Evolutionary conservation across 2,888 invertebrate genomes (phyloP).

Genomic region (Carterocephalus palaemon): DNA sequence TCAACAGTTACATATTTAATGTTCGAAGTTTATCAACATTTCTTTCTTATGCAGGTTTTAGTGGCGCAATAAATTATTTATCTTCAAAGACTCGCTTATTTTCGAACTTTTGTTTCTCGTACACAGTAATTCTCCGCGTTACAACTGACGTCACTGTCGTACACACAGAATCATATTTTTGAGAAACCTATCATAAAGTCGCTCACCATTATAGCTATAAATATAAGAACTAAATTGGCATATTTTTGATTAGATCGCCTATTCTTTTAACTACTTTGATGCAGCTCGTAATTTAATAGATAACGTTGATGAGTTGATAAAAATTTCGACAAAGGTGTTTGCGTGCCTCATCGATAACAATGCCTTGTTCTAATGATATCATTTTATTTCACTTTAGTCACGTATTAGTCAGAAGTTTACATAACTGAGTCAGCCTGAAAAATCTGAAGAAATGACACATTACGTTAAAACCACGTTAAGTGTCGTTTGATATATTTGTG

Average conservation of each 20-base stretch:
- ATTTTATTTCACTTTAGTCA: constrained; percentile 49
- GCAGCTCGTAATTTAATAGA: constrained; percentile 42
- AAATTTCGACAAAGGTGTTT: constrained; percentile 48
- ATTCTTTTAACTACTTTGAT: constrained; percentile 20
- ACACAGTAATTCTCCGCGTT: constrained; percentile 48
- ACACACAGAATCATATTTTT: constrained; percentile 16
- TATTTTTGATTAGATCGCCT: constrained; percentile 14
- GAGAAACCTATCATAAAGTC: constrained; percentile 22
- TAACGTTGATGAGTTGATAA: constrained; percentile 46
- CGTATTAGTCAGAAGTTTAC: constrained; percentile 50
- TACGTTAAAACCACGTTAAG: constrained; percentile 34
- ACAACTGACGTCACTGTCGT: constrained; percentile 54
- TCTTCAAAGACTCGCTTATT: constrained; percentile 76
- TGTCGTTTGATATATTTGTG: constrained; percentile 28
- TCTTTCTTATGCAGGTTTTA: constrained; percentile 78
- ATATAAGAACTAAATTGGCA: constrained; percentile 27
- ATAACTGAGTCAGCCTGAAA: constrained; percentile 59
- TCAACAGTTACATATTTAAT: constrained; percentile 79
- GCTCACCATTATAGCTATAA: constrained; percentile 9
- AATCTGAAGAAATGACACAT: constrained; percentile 52
- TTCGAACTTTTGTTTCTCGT: constrained; percentile 72
- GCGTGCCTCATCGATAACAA: constrained; percentile 44
- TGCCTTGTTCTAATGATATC: constrained; percentile 52
- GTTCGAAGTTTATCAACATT: constrained; percentile 79
- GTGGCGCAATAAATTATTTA: constrained; percentile 74